Base-by-base conservation (phyloP, 2,797 vertebrate genomes). In the Enteromius argenteus region DNA sequence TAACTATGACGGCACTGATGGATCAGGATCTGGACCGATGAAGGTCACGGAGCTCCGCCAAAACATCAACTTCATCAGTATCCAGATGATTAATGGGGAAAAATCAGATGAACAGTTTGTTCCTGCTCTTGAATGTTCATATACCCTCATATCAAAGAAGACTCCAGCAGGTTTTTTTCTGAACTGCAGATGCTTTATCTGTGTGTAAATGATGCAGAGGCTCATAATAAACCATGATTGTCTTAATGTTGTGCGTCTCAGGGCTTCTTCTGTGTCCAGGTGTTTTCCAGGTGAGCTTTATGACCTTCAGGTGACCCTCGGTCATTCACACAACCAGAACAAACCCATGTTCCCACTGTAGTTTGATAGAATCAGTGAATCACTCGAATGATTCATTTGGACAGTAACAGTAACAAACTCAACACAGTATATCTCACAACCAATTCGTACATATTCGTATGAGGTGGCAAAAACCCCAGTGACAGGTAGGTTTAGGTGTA, bases 151-250 rank as follows among this genome's bases (percentile, higher is more conserved):
- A 42, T 69, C 67, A 68, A 11, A 37, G 4, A 56, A 58, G 11
- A 58, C 15, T 17, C 4, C 27, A 37, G 39, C 66, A 83, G 76
- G 58, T 51, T 68, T 30, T 13, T 89, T 88, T 53, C n/a, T 58
- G n/a, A 14, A 62, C 90, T 64, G 88, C 89, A 90, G 86, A 92
- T 90, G 91, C 15, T 90, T 89, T 91, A 76, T 87, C 85, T 93
- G 88, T 92, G 90, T 93, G 89, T 90, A 94, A 93, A 88, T 92
- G 91, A 93, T 89, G 87, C 66, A 91, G 88, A 91, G 90, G 89
- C 72, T 86, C 58, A 44, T 92, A 94, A 94, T 94, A 94, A 94
- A 94, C 79, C 89, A 92, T 91, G 91, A 90, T 92, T 93, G 94
- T 93, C 92, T 93, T 68, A 79, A 68, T 92, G 89, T 88, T 37